Evolutionary conservation across 2,888 invertebrate genomes (phyloP).

Genomic region (Chloroclysta siterata): DNA sequence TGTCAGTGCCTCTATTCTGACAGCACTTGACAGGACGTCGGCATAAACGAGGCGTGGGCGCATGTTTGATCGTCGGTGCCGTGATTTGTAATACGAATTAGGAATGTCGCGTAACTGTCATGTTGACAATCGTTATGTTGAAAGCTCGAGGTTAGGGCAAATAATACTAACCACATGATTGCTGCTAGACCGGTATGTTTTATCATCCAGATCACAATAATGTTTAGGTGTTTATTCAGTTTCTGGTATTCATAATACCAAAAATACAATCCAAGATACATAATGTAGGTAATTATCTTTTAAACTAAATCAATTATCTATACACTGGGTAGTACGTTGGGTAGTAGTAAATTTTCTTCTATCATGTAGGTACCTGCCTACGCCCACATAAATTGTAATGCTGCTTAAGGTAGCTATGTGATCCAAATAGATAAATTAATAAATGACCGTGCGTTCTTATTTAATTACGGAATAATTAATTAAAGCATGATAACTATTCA

Average conservation of each 20-base stretch:
- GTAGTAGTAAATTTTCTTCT: too few species aligned
- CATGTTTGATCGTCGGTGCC: constrained; percentile 38
- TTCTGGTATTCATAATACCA: too few species aligned
- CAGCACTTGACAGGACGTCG: constrained; percentile 25
- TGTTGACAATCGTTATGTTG: constrained; percentile 47
- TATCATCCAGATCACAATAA: neutral
- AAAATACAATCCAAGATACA: too few species aligned
- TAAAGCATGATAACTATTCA: constrained; percentile 7
- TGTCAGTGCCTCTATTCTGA: constrained; percentile 43
- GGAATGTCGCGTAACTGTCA: constrained; percentile 46
- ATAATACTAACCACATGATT: neutral
- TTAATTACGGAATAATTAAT: constrained; percentile 19
- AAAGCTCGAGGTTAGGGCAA: constrained; percentile 37
- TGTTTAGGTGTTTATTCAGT: too few species aligned
- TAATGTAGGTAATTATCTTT: too few species aligned
- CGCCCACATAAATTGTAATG: neutral
- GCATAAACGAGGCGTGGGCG: constrained; percentile 22
- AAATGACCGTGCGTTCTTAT: constrained; percentile 11
- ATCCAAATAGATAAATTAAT: constrained; percentile 19
- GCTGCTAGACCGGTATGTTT: constrained; percentile 1
- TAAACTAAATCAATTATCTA: too few species aligned
- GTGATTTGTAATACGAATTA: constrained; percentile 53
- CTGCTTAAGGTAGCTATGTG: constrained; percentile 2
- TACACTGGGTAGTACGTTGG: too few species aligned
- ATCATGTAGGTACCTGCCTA: too few species aligned